These are phyloP conservation scores for Rhingia rostrata DNA, from an alignment of 2,888 invertebrate species.

Conservation along the genomic window DNA sequence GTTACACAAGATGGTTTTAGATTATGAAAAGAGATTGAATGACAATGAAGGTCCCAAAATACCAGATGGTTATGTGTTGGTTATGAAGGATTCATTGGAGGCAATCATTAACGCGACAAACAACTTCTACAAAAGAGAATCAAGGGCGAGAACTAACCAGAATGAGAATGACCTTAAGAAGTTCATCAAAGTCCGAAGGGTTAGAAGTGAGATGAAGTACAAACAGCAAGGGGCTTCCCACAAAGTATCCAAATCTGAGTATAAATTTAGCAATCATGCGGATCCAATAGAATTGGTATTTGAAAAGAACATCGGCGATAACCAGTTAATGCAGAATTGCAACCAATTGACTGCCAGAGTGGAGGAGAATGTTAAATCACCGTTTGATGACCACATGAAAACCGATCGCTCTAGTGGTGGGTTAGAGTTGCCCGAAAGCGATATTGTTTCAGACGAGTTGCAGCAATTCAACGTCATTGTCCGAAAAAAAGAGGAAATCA, in stretches of 20 bases:
- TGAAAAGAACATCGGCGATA: constrained; percentile 62
- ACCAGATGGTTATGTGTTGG: constrained; percentile 78
- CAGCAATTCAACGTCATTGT: constrained; percentile 58
- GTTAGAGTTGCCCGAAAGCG: constrained; percentile 19
- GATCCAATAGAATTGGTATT: constrained; percentile 17
- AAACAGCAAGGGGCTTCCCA: constrained; percentile 77
- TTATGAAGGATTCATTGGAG: constrained; percentile 78
- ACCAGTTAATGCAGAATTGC: background rate
- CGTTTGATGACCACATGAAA: background rate
- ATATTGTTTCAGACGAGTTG: background rate
- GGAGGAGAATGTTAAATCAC: constrained; percentile 22
- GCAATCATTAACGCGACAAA: constrained; percentile 78
- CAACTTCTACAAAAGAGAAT: constrained; percentile 77
- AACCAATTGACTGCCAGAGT: constrained; percentile 32
- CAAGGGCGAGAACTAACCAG: constrained; percentile 60
- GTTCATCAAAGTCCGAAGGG: constrained; percentile 79
- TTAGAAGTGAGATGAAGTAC: constrained; percentile 81
- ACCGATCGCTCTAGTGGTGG: background rate
- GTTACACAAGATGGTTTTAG: constrained; percentile 85
- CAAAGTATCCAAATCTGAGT: constrained; percentile 81
- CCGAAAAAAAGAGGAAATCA: constrained; percentile 40
- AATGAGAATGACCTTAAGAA: constrained; percentile 70
- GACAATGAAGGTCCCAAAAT: constrained; percentile 68
- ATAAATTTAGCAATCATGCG: constrained; percentile 77
- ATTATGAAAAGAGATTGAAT: constrained; percentile 78